These are phyloP conservation scores for Apis mellifera DNA, from an alignment of 1,140 invertebrate species.

Conservation along the genomic window Amel_HAv3.1 CM009933.2:10256501-10257000, in stretches of 20 bases:
- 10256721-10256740: conserved; percentile 49
- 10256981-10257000: too few relatives aligned
- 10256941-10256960: background rate
- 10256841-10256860: background rate
- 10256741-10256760: conserved; percentile 27
- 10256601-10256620: conserved; percentile 26
- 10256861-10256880: background rate
- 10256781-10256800: background rate
- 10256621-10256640: conserved; percentile 18
- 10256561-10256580: conserved; percentile 8
- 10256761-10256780: conserved; percentile 51
- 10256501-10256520: background rate
- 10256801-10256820: background rate
- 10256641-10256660: conserved; percentile 32
- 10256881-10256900: background rate
- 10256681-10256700: conserved; percentile 38
- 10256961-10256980: background rate
- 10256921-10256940: conserved; percentile 9
- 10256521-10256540: background rate
- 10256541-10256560: background rate
- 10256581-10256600: conserved; percentile 19
- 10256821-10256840: background rate
- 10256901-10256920: background rate
- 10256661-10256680: background rate
- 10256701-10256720: conserved; percentile 56